Conservation (phyloP, 2,888 invertebrate species). For the Antitype chi region DNA sequence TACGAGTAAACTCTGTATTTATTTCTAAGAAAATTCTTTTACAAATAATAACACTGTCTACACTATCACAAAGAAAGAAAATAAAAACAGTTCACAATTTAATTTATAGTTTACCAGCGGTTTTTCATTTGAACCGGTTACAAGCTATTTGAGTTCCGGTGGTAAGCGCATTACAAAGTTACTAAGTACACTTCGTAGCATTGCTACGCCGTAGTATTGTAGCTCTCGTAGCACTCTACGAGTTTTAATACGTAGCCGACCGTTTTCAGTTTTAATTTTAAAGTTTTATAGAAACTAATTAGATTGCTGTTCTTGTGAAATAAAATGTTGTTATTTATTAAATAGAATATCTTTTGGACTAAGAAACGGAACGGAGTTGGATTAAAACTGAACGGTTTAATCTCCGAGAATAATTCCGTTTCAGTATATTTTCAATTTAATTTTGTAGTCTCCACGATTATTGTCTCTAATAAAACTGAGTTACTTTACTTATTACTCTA, state of each 20-base stretch:
- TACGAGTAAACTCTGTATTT: slow-evolving; percentile 4
- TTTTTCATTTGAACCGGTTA: slow-evolving; percentile 71
- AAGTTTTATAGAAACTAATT: slow-evolving; percentile 70
- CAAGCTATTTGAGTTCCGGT: slow-evolving; percentile 71
- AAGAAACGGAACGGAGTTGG: slow-evolving; percentile 21
- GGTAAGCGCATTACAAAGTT: slow-evolving; percentile 72
- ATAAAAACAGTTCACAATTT: slow-evolving; percentile 53
- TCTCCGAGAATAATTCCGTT: slow-evolving; percentile 5
- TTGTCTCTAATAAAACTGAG: slow-evolving; percentile 22
- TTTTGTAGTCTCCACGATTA: slow-evolving; percentile 23
- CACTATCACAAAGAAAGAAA: slow-evolving; percentile 23
- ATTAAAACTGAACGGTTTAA: slow-evolving; percentile 22
- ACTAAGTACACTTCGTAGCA: slow-evolving; percentile 71
- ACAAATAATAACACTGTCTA: slow-evolving; percentile 17
- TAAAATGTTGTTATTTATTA: slow-evolving; percentile 61
- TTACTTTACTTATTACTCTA: slow-evolving; percentile 14
- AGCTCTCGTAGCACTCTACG: slow-evolving; percentile 64
- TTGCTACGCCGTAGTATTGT: slow-evolving; percentile 68
- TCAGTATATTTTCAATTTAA: slow-evolving; percentile 35
- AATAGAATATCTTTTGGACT: slow-evolving; percentile 42
- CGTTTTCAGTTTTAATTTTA: slow-evolving; percentile 72
- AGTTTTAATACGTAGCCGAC: slow-evolving; percentile 68
- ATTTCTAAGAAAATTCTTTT: slow-evolving; percentile 3
- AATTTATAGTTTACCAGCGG: slow-evolving; percentile 69
- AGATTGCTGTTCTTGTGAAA: slow-evolving; percentile 68